Conservation (phyloP, 1,140 invertebrate genomes). For the Leptopilina clavipes region DNA sequence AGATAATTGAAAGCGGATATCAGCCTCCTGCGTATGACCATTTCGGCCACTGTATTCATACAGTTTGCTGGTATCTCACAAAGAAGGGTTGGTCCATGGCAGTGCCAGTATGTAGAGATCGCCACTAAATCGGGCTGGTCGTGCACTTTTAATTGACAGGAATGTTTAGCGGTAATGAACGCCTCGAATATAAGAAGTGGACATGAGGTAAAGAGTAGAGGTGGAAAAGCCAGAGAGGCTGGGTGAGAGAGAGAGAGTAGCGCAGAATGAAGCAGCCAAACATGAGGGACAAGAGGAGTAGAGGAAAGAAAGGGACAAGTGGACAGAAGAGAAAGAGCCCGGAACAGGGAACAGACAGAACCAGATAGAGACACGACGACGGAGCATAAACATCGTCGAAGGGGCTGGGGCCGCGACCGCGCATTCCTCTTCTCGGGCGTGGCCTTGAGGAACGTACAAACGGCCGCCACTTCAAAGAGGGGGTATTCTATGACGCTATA, state of each 20-base stretch:
- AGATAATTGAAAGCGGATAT: constrained; percentile 57
- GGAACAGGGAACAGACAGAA: constrained; percentile 60
- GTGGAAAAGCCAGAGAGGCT: constrained; percentile 49
- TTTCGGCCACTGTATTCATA: constrained; percentile 22
- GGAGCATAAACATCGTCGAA: constrained; percentile 69
- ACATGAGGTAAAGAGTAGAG: constrained; percentile 51
- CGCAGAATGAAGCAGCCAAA: constrained; percentile 13
- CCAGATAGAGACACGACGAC: constrained; percentile 71
- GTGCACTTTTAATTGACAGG: constrained; percentile 73
- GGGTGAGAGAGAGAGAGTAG: constrained; percentile 37
- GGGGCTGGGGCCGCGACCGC: constrained; percentile 50
- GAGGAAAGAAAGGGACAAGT: constrained; percentile 40
- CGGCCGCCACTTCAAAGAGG: constrained; percentile 49
- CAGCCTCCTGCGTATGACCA: constrained; percentile 37
- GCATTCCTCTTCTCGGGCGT: constrained; percentile 52
- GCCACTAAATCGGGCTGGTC: constrained; percentile 67
- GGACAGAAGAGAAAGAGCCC: constrained; percentile 46
- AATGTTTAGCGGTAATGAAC: constrained; percentile 74
- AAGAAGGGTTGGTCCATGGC: constrained; percentile 39
- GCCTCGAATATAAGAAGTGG: constrained; percentile 58
- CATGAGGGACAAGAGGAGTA: constrained; percentile 41
- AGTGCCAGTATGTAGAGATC: constrained; percentile 49
- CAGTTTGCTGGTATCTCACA: constrained; percentile 45
- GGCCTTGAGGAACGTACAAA: constrained; percentile 47
- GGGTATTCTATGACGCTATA: constrained; percentile 75